Evolutionary conservation across 2,113 vertebrate genomes (phyloP).

Genomic region (Zosterops hypoxanthus): DNA sequence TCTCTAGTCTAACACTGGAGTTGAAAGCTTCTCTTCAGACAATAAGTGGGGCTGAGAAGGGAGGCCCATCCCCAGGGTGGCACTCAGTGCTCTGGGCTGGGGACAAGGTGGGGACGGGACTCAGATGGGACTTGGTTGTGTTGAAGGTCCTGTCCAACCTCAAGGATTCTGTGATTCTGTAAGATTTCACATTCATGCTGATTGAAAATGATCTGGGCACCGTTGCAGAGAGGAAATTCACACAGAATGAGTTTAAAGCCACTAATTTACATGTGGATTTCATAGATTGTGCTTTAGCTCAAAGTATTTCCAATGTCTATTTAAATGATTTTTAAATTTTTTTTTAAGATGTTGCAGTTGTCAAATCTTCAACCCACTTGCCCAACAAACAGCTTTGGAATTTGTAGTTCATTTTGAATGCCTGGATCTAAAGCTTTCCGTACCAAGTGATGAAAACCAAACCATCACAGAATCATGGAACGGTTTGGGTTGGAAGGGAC

Average conservation of each 20-base stretch:
- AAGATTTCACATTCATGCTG: not conserved
- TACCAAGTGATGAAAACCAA: not conserved
- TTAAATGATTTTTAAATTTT: too few relatives aligned
- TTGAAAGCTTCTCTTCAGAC: too few relatives aligned
- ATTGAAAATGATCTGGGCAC: not conserved
- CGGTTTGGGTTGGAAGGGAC: not conserved
- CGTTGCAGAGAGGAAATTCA: accelerated
- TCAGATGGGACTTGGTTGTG: not conserved
- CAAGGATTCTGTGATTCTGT: accelerated
- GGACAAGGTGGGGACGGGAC: accelerated
- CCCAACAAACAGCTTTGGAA: not conserved
- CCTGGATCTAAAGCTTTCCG: not conserved
- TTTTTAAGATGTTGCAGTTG: not conserved
- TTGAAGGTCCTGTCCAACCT: not conserved
- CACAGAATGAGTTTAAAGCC: not conserved
- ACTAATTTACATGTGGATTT: not conserved
- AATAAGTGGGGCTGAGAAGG: too few relatives aligned
- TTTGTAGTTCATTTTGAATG: not conserved
- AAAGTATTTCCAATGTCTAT: not conserved
- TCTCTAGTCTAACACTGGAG: too few relatives aligned
- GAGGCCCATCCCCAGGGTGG: too few relatives aligned
- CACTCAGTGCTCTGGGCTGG: not conserved
- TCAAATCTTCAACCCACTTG: not conserved
- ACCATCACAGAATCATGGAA: not conserved
- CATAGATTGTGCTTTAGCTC: not conserved